A percentile compares a stretch with the other conserved stretches of the same genome.
Evolutionary conservation across 2,113 vertebrate genomes (phyloP).

Genomic region (Rynchops niger): DNA sequence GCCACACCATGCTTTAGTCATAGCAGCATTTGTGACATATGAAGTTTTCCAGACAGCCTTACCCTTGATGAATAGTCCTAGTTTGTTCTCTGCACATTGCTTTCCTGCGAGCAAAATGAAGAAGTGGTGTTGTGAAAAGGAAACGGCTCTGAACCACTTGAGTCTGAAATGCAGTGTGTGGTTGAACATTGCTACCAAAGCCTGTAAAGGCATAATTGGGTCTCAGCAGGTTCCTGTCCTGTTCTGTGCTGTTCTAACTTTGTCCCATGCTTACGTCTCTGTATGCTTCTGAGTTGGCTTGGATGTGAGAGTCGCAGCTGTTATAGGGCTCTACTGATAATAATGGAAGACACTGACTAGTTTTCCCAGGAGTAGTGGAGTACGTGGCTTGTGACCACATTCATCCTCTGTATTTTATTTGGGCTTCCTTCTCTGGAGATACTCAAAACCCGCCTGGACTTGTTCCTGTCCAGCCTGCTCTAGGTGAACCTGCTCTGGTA

Average conservation of each 20-base stretch:
- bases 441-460: no score
- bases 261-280: neutral
- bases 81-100: neutral
- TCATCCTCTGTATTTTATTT: neutral
- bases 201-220: neutral
- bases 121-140: neutral
- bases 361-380: neutral
- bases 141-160: neutral
- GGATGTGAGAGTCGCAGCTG: neutral
- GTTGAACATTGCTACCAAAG: neutral
- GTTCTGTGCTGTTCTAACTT: neutral
- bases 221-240: neutral
- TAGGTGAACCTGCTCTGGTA: no score
- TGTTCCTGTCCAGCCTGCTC: no score
- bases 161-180: neutral
- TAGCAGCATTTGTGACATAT: neutral
- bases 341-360: neutral
- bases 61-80: neutral
- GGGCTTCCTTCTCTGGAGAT: neutral
- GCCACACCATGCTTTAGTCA: neutral
- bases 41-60: neutral
- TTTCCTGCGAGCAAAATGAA: neutral
- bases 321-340: neutral
- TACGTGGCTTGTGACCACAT: neutral
- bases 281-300: neutral